Base-by-base conservation (phyloP, 2,797 vertebrate genomes). In the Phoeniculus purpureus region DNA sequence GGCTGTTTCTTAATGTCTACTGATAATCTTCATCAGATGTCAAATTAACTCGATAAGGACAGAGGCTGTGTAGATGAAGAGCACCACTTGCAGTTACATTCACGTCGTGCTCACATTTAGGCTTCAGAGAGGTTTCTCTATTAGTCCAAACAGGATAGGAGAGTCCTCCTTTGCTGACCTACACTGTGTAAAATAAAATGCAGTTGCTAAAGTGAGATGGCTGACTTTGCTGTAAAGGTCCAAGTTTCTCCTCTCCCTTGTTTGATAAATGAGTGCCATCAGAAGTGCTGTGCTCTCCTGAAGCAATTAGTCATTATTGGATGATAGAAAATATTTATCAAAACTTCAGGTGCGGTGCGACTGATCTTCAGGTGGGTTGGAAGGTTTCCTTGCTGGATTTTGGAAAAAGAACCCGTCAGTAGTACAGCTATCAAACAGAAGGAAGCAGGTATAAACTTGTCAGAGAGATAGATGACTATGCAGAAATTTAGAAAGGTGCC, bases 291-390 rank as follows among this genome's bases (percentile, higher is more conserved):
- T 17, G 18, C 68, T 94, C 48, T 78, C 76, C 79, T 83, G 59
- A 80, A 94, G 76, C 45, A 96, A 95, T 96, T 93, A 95, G 94
- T 93, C 89, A 89, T 95, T 94, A 94, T 62, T 87, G 90, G 84
- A 81, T 61, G 62, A 95, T 93, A 86, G 87, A 83, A 89, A 92
- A 77, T 91, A 94, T 96, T 95, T 87, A 94, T 96, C 92, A 95
- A 89, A 91, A 78, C 85, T 92, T 95, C 56, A 56, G 67, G 60
- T 91, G 60, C 4, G 0, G 48, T 81, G 93, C 9, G 0, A 95
- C 94, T 93, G 94, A 95, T 94, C 93, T 96, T 95, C 92, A 95
- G 95, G 94, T 95, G 82, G 67, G 45, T 81, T 94, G 89, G 87
- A 95, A 80, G 74, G 60, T 83, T 94, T 91, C 56, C 85, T 89